Conservation (phyloP, 2,888 invertebrate genomes). For the Eilema sororculum region DNA sequence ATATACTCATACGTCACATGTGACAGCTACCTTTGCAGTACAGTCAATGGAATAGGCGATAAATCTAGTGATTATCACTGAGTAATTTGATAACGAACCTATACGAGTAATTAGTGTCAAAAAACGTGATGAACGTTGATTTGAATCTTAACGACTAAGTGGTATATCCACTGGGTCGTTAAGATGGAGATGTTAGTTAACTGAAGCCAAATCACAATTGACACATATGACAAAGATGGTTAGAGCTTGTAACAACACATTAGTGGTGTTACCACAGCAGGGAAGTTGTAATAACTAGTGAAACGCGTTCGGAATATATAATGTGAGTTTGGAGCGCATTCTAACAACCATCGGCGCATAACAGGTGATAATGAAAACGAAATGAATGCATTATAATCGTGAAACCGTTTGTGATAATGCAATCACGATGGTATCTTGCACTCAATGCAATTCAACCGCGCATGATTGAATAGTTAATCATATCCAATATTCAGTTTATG, state of each 20-base stretch:
- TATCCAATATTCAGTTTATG: slow-evolving; percentile 18
- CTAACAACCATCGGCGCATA: slow-evolving; percentile 65
- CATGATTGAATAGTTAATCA: slow-evolving; percentile 41
- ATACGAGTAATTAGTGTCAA: slow-evolving; percentile 51
- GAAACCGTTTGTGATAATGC: slow-evolving; percentile 51
- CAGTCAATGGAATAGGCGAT: slow-evolving; percentile 56
- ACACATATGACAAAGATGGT: slow-evolving; percentile 50
- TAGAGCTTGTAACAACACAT: slow-evolving; percentile 60
- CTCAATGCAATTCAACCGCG: slow-evolving; percentile 45
- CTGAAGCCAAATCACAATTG: slow-evolving; percentile 57
- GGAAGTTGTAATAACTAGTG: slow-evolving; percentile 76
- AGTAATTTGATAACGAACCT: slow-evolving; percentile 55
- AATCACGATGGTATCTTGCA: slow-evolving; percentile 54
- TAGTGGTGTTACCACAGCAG: slow-evolving; percentile 65
- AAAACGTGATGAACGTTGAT: slow-evolving; percentile 42
- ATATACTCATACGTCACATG: slow-evolving; percentile 41
- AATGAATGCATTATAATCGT: slow-evolving; percentile 63
- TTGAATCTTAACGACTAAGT: slow-evolving; percentile 19
- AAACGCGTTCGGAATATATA: slow-evolving; percentile 74
- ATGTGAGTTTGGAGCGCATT: slow-evolving; percentile 66
- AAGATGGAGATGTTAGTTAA: no score
- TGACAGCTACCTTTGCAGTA: slow-evolving; percentile 47
- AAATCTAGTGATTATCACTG: slow-evolving; percentile 56
- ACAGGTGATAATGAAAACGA: slow-evolving; percentile 71
- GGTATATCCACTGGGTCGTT: no score